These are phyloP conservation scores for Nanorana parkeri DNA, from an alignment of 2,113 vertebrate genomes.

Conservation along the genomic window DNA sequence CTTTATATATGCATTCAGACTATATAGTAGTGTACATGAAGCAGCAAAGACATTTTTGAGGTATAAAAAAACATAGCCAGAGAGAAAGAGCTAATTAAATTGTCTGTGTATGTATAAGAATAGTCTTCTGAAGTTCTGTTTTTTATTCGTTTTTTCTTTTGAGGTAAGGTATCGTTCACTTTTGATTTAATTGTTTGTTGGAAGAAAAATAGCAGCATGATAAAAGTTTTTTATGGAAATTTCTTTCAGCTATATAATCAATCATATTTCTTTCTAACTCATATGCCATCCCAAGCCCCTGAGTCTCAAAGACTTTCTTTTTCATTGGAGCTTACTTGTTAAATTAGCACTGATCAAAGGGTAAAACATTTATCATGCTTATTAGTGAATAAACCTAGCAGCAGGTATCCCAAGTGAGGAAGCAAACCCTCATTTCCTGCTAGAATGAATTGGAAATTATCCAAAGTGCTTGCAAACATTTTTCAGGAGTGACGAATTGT, in stretches of 20 bases:
- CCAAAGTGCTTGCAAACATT: slow-evolving; percentile 81
- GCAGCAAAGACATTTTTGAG: slow-evolving; percentile 22
- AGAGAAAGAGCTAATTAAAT: slow-evolving; percentile 51
- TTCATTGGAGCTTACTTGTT: slow-evolving; percentile 82
- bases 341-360: slow-evolving; percentile 89
- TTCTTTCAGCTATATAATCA: slow-evolving; percentile 78
- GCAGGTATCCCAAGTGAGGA: slow-evolving; percentile 88
- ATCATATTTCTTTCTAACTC: slow-evolving; percentile 76
- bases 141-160: slow-evolving; percentile 63
- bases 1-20: slow-evolving; percentile 19
- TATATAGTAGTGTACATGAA: slow-evolving; percentile 12
- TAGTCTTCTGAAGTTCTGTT: slow-evolving; percentile 42
- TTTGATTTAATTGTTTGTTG: slow-evolving; percentile 78
- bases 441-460: slow-evolving; percentile 85
- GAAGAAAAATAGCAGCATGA: slow-evolving; percentile 68
- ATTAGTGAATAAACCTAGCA: slow-evolving; percentile 89
- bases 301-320: slow-evolving; percentile 80
- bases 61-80: slow-evolving; percentile 30
- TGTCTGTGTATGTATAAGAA: slow-evolving; percentile 46
- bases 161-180: slow-evolving; percentile 69
- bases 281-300: slow-evolving; percentile 73
- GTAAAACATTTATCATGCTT: slow-evolving; percentile 90
- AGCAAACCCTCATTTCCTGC: slow-evolving; percentile 83
- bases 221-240: slow-evolving; percentile 80
- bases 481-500: slow-evolving; percentile 80